These are phyloP conservation scores for Lophura swinhoii DNA, from an alignment of 2,797 vertebrate species.

Conservation along the genomic window DNA sequence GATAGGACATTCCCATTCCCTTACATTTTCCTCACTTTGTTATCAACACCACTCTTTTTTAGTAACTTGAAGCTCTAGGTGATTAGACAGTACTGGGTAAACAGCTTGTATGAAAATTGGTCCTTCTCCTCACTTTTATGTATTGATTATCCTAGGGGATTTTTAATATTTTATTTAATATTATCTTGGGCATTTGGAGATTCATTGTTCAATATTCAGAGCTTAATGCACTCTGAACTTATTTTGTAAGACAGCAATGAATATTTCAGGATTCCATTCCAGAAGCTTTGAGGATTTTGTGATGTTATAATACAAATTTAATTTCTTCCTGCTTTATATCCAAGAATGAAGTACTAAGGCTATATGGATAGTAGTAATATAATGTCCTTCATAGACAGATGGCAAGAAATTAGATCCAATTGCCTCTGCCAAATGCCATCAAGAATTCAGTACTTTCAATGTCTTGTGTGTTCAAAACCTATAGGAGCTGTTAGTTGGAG, in stretches of 20 bases:
- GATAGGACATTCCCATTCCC: not conserved
- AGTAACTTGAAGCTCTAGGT: not conserved
- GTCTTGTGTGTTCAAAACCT: not conserved
- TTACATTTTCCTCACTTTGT: not conserved
- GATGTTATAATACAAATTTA: not conserved
- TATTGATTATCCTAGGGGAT: not conserved
- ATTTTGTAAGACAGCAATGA: not conserved
- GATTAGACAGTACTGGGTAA: not conserved
- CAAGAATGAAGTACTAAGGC: not conserved
- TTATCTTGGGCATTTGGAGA: not conserved
- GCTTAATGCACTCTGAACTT: not conserved
- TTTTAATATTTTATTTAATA: not conserved
- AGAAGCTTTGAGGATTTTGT: not conserved
- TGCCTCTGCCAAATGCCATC: not conserved
- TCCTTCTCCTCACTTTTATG: not conserved
- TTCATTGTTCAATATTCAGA: not conserved
- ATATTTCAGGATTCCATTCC: not conserved
- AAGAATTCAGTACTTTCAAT: not conserved
- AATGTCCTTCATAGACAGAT: rapidly evolving
- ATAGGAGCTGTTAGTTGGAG: not conserved
- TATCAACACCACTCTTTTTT: not conserved
- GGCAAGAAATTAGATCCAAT: not conserved
- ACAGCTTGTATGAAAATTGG: not conserved
- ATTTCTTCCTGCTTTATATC: not conserved
- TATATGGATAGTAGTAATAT: not conserved